Conservation (phyloP, 2,888 invertebrate species). For the Hipparchia semele region DNA sequence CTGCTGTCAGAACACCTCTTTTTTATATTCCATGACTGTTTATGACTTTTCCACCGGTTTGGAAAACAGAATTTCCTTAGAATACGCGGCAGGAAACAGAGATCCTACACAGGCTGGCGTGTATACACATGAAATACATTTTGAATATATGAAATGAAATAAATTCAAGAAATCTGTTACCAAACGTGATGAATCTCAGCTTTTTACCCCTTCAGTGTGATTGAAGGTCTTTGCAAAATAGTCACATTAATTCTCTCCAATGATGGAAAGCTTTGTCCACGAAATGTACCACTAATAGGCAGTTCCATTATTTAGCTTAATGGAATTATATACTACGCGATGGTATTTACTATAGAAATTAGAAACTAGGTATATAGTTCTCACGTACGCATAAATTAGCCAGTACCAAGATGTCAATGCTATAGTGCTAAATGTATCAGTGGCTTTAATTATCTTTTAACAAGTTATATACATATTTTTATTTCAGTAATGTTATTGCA, state of each 20-base stretch:
- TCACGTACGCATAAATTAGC: conserved; percentile 20
- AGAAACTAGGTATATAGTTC: conserved; percentile 14
- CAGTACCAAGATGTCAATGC: conserved; percentile 1
- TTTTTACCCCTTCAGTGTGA: not conserved
- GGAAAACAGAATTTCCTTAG: too few relatives aligned
- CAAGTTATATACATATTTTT: not conserved
- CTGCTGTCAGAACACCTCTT: too few relatives aligned
- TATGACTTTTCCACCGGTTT: too few relatives aligned
- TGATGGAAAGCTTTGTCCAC: conserved; percentile 7
- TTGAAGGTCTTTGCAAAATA: not conserved
- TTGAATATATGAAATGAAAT: too few relatives aligned
- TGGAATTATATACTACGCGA: conserved; percentile 16
- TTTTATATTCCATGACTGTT: too few relatives aligned
- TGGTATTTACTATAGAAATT: conserved; percentile 14
- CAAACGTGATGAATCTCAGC: not conserved
- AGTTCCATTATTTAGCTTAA: conserved; percentile 4
- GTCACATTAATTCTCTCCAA: not conserved
- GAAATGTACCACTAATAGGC: not conserved
- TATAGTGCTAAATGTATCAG: not conserved
- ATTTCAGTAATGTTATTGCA: not conserved
- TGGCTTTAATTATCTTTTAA: conserved; percentile 1
- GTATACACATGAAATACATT: too few relatives aligned
- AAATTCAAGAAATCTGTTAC: too few relatives aligned
- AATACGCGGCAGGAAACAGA: too few relatives aligned
- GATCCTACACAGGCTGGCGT: too few relatives aligned